phyloP scores from a whole-genome alignment of 2,888 invertebrate genomes.

The Chalcis sispes region DNA sequence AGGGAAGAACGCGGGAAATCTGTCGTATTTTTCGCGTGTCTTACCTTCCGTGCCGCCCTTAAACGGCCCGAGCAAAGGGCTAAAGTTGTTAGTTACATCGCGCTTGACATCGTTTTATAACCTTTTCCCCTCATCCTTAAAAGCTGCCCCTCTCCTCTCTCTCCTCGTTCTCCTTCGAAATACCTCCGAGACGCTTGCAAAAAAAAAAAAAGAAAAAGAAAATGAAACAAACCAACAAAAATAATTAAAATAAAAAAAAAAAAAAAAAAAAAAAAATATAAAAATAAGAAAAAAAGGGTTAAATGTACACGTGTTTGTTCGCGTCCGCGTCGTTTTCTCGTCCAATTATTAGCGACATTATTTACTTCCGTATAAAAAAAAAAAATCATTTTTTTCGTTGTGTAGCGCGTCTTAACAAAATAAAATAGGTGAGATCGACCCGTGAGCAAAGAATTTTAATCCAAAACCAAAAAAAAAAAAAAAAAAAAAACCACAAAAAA shows the following conservation, averaged over 20 bases:
- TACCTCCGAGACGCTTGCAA: conserved; percentile 26
- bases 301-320: conserved; percentile 11
- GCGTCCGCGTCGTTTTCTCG: conserved; percentile 51
- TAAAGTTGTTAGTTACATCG: conserved; percentile 45
- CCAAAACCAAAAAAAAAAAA: conserved; percentile 8
- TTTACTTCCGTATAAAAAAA: conserved; percentile 22
- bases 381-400: conserved; percentile 33
- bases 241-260: background rate
- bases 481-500: background rate
- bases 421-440: conserved; percentile 13
- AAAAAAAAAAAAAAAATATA: conserved; percentile 3
- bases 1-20: background rate
- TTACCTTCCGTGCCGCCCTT: conserved; percentile 2
- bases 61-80: conserved; percentile 7
- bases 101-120: conserved; percentile 46
- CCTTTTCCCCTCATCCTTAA: background rate
- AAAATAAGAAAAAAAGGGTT: no score
- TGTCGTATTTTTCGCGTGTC: background rate
- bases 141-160: background rate
- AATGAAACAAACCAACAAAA: background rate
- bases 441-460: conserved; percentile 38
- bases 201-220: conserved; percentile 10
- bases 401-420: conserved; percentile 35
- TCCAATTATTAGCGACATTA: background rate
- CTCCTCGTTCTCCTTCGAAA: no score